A percentile compares a stretch with the other conserved stretches of the same genome.
Evolutionary conservation across 2,888 invertebrate genomes (phyloP).

Genomic region (Aphodius sticticus): DNA sequence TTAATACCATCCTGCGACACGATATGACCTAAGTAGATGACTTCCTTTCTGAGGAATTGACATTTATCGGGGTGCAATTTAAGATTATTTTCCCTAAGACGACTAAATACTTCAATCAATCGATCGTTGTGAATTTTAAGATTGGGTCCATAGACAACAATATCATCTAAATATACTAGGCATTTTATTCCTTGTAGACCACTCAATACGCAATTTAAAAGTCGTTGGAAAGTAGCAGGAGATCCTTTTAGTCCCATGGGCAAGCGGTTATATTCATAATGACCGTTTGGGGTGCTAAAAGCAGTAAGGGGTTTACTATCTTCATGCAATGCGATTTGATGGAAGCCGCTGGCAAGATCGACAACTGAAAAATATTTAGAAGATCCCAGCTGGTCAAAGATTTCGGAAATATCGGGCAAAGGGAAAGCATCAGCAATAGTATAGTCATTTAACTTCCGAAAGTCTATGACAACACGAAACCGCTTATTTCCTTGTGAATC

Average conservation of each 20-base stretch:
- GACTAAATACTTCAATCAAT: slow-evolving; percentile 30
- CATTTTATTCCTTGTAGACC: slow-evolving; percentile 33
- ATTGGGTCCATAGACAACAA: slow-evolving; percentile 33
- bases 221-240: slow-evolving; percentile 33
- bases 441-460: slow-evolving; percentile 27
- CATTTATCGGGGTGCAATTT: slow-evolving; percentile 35
- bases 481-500: slow-evolving; percentile 38
- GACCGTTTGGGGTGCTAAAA: slow-evolving; percentile 35
- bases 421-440: slow-evolving; percentile 40
- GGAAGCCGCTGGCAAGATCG: slow-evolving; percentile 44
- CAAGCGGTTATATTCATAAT: slow-evolving; percentile 37
- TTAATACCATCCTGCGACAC: slow-evolving; percentile 34
- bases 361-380: slow-evolving; percentile 45
- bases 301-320: slow-evolving; percentile 38
- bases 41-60: slow-evolving; percentile 35
- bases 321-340: slow-evolving; percentile 47
- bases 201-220: slow-evolving; percentile 33
- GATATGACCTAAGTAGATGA: slow-evolving; percentile 30
- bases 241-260: slow-evolving; percentile 36
- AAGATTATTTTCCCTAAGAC: slow-evolving; percentile 31
- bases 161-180: slow-evolving; percentile 37
- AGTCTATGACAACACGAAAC: slow-evolving; percentile 41
- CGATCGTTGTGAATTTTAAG: slow-evolving; percentile 31
- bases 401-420: slow-evolving; percentile 44
- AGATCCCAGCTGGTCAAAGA: slow-evolving; percentile 45